Base-by-base conservation (phyloP, 1,140 invertebrate genomes). In the Drosophila cardini region DNA sequence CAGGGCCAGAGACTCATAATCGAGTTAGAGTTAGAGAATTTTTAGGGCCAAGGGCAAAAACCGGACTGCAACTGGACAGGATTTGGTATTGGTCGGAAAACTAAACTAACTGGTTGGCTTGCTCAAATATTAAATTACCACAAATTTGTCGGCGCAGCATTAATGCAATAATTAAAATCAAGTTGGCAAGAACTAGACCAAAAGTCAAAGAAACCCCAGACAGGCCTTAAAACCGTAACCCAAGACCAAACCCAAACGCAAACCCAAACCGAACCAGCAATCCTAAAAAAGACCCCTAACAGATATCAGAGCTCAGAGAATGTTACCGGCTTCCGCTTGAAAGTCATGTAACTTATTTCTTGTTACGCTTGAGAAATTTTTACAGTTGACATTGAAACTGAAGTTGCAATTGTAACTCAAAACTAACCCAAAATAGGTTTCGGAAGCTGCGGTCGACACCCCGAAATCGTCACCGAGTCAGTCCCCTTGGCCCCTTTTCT, bases 111-210 rank as follows among this genome's bases (percentile, higher is more conserved):
- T 75, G 60, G 53, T 36, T 63, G 73, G 4, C 43, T 50, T 58
- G 70, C 71, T 11, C 60, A 83, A 74, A 84, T 89, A 89, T 89
- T 89, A 76, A 89, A 89, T 89, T 89, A 89, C 84, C 85, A 74
- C 85, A 89, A 84, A 89, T 89, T 89, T 89, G 84, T 89, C 84
- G 85, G 74, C 84, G 71, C 34, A 80, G 80, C 74, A 75, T 89
- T 84, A 90, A 89, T 89, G 85, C 77, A 89, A 90, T 89, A 89
- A 89, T 89, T 89, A 89, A 89, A 84, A 89, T 85, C 78, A 90
- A 83, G 83, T 83, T 83, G 83, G 60, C 56, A 61, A 65, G 52
- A 78, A 74, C 72, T 77, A 80, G 81, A 67, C 60, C 52, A 48
- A 34, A 36, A 53, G 34, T 42, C 36, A 50, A 55, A 72, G 60